Percentiles rank a stretch among this genome's conserved stretches.
Evolutionary conservation across 2,113 vertebrate species (phyloP).

Genomic region (Hypocryptadius cinnamomeus): DNA sequence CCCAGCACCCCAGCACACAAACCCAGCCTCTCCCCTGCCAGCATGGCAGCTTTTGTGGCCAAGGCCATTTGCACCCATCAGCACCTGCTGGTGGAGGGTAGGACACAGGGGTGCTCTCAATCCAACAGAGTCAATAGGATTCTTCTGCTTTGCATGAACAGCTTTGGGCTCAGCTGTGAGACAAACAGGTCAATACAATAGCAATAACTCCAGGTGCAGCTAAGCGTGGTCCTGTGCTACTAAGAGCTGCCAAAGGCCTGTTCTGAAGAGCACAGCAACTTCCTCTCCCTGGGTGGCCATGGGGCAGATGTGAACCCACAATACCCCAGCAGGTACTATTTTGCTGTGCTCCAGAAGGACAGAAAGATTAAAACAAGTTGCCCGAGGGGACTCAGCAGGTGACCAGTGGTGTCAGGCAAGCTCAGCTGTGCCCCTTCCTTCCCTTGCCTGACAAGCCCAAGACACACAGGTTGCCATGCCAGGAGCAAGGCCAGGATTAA

Average conservation of each 20-base stretch:
- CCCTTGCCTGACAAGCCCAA: fast-evolving
- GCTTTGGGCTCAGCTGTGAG: neutral
- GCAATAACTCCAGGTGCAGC: neutral
- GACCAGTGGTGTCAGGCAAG: neutral
- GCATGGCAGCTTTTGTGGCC: neutral
- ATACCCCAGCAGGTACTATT: neutral
- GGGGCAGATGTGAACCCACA: neutral
- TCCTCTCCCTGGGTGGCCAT: neutral
- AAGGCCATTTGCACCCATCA: neutral
- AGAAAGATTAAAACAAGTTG: neutral
- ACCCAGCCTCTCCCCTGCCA: conserved; percentile 13
- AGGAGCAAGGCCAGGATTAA: neutral
- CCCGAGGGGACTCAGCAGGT: neutral
- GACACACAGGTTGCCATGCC: neutral
- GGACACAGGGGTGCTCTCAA: neutral
- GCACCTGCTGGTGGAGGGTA: neutral
- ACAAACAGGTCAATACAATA: neutral
- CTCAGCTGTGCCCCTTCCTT: neutral
- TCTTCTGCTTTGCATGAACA: neutral
- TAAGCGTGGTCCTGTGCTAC: fast-evolving
- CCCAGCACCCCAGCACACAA: conserved; percentile 4
- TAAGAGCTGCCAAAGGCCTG: neutral
- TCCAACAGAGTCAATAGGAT: neutral
- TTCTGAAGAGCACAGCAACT: neutral
- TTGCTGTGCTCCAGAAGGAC: neutral